phyloP scores from a whole-genome alignment of 2,888 invertebrate genomes.

The Allophyes oxyacanthae region DNA sequence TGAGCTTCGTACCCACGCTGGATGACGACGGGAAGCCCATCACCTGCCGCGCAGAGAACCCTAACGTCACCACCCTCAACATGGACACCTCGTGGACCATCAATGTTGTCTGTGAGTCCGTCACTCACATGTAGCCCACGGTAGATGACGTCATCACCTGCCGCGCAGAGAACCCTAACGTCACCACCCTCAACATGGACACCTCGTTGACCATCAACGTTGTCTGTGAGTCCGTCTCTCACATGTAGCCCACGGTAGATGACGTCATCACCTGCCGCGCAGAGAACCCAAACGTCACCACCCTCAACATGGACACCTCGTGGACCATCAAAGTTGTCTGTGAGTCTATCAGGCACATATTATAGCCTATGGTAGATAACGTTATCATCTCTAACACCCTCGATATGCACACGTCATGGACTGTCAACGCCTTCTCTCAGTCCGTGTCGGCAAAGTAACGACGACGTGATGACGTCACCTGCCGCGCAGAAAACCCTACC shows the following conservation, averaged over 20 bases:
- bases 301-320: conserved; percentile 94
- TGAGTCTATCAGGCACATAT: conserved; percentile 89
- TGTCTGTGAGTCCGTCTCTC: conserved; percentile 93
- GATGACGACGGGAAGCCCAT: conserved; percentile 97
- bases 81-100: conserved; percentile 96
- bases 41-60: conserved; percentile 97
- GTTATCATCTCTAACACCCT: conserved; percentile 95
- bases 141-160: conserved; percentile 97
- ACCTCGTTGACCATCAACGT: conserved; percentile 96
- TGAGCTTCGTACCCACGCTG: conserved; percentile 96
- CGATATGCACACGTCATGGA: conserved; percentile 95
- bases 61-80: conserved; percentile 95
- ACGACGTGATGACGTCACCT: no score
- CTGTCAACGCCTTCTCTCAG: conserved; percentile 91
- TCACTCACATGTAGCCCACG: conserved; percentile 87
- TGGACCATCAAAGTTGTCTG: conserved; percentile 97
- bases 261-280: conserved; percentile 97
- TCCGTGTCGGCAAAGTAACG: no score
- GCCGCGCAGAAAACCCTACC: no score
- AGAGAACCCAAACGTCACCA: conserved; percentile 96
- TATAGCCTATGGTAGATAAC: conserved; percentile 94
- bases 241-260: conserved; percentile 92
- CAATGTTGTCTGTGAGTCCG: conserved; percentile 96
- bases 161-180: conserved; percentile 97
- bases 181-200: conserved; percentile 94